Conservation (phyloP, 2,888 invertebrate species). For the Mythimna vitellina region DNA sequence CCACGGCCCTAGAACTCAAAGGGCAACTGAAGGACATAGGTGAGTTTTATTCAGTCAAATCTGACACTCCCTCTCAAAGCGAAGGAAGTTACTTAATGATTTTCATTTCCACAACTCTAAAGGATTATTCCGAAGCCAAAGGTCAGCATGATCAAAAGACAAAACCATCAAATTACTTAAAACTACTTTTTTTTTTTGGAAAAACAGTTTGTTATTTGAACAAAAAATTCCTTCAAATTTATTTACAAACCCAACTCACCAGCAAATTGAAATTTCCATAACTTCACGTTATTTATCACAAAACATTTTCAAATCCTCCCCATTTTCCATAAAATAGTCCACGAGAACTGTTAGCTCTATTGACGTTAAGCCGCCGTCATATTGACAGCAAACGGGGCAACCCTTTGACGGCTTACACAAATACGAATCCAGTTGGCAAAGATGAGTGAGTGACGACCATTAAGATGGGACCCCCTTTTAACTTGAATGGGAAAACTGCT, state of each 20-base stretch:
- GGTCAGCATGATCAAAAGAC: no score
- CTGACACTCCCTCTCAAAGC: no score
- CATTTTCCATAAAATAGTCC: conserved; percentile 12
- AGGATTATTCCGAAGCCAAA: no score
- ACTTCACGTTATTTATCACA: neutral
- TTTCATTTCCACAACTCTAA: no score
- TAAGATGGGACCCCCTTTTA: neutral
- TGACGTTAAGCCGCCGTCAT: conserved; percentile 9
- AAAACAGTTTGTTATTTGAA: neutral
- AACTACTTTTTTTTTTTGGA: neutral
- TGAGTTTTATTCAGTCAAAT: no score
- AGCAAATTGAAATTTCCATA: neutral
- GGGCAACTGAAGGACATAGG: no score
- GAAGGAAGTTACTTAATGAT: no score
- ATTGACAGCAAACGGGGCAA: conserved; percentile 19
- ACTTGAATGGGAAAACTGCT: conserved; percentile 1
- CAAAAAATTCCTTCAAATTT: neutral
- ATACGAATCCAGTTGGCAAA: conserved; percentile 13
- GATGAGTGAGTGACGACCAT: conserved; percentile 6
- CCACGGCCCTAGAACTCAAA: no score
- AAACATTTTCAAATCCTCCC: neutral
- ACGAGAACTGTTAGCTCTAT: conserved; percentile 1
- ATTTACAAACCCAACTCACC: neutral
- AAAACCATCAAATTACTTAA: no score
- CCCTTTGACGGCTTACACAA: conserved; percentile 46